Evolutionary conservation across 2,113 vertebrate genomes (phyloP).

Genomic region (Archocentrus centrarchus): DNA sequence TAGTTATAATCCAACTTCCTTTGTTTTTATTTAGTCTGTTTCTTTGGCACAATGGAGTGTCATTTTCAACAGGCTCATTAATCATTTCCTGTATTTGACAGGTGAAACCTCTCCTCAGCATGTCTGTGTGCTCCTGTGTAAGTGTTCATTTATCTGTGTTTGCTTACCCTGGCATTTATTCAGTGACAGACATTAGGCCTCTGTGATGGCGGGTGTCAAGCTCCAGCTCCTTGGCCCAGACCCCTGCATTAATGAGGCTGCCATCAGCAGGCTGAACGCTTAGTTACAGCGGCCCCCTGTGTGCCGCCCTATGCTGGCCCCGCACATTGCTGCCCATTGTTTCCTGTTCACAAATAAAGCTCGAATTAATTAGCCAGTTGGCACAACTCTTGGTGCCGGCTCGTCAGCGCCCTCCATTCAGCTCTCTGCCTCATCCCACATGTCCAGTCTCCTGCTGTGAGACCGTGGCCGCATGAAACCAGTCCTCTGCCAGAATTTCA

Average conservation of each 20-base stretch:
- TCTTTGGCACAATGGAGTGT: slow-evolving; percentile 2
- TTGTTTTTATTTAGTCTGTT: slow-evolving; percentile 28
- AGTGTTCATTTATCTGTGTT: slow-evolving; percentile 60
- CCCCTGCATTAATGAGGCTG: slow-evolving; percentile 76
- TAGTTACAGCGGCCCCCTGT: slow-evolving; percentile 73
- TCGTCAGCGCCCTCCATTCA: slow-evolving; percentile 55
- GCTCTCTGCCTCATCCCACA: slow-evolving; percentile 54
- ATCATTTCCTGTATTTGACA: slow-evolving; percentile 63
- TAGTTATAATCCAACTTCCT: neutral
- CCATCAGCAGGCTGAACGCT: slow-evolving; percentile 70
- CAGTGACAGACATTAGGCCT: slow-evolving; percentile 63
- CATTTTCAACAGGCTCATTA: slow-evolving; percentile 51
- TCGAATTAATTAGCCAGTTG: slow-evolving; percentile 77
- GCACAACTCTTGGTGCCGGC: slow-evolving; percentile 55
- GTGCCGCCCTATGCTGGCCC: slow-evolving; percentile 60
- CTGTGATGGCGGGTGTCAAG: slow-evolving; percentile 66
- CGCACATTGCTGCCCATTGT: slow-evolving; percentile 71
- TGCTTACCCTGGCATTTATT: slow-evolving; percentile 71
- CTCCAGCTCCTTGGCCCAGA: slow-evolving; percentile 68
- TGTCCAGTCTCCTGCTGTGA: slow-evolving; percentile 53
- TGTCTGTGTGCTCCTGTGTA: slow-evolving; percentile 36
- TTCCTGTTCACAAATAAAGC: slow-evolving; percentile 73
- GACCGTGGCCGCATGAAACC: slow-evolving; percentile 46
- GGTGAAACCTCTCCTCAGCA: slow-evolving; percentile 61
- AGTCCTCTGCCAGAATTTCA: slow-evolving; percentile 49